Base-by-base conservation (phyloP, 1,140 invertebrate genomes). In the Amphibalanus amphitrite region DNA sequence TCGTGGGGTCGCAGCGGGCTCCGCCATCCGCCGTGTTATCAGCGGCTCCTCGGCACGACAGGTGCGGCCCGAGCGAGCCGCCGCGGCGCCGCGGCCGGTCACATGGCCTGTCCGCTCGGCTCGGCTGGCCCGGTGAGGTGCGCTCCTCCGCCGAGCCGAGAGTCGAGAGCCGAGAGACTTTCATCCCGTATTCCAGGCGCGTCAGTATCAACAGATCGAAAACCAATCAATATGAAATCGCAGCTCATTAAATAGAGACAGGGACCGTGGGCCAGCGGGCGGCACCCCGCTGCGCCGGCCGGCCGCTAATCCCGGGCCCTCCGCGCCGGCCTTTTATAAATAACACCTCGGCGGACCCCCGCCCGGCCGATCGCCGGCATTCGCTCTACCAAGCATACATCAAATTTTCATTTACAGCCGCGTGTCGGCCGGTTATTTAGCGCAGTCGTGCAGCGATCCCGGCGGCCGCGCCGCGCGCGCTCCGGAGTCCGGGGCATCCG, bases 211-310 rank as follows among this genome's bases (percentile, higher is more conserved):
- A 59, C 47, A 59, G 47, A 59, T 59, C 47, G 47, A 59, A 59
- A 59, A 59, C 47, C 47, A 59, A 59, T 59, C 47, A 59, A 59
- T 59, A 59, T 59, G 47, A 59, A 59, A 59, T 59, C 47, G 47
- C 47, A 23, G 47, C 47, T 59, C 47, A 59, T 59, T 59, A 59
- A 59, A 59, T 59, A 59, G 47, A 59, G 47, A 59, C 47, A 59
- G 47, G 47, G 47, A 17, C 10, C 20, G 47, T 13, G 10, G 47
- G 47, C 10, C 47, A 13, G 47, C 47, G 47, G 47, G 10, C 47
- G 47, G 47, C 47, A 20, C 47, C 47, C 47, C 47, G 47, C 47
- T 20, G 47, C 47, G 47, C 47, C 47, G 47, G 10, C 10, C 47
- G 13, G 47, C 17, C 47, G 17, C 47, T 59, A 59, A 59, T 59